phyloP scores from a whole-genome alignment of 1,140 invertebrate species.

The Bombus breviceps region DNA sequence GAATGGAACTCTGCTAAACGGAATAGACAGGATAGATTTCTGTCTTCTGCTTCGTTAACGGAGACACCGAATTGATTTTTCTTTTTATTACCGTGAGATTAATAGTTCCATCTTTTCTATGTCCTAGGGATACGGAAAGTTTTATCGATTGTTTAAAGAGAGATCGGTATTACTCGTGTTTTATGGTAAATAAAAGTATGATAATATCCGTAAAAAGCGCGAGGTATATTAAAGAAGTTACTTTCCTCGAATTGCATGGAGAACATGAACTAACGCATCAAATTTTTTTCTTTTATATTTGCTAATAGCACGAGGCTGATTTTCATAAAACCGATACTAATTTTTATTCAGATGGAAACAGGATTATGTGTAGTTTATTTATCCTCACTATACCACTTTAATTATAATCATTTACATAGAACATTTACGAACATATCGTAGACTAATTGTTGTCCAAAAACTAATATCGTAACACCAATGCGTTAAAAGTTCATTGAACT shows the following conservation, averaged over 20 bases:
- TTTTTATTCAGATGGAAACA: too few relatives aligned
- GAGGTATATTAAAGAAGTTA: not conserved
- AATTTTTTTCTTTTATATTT: too few relatives aligned
- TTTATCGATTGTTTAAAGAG: not conserved
- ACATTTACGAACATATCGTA: too few relatives aligned
- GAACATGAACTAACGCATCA: too few relatives aligned
- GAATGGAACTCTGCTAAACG: slow-evolving; percentile 28
- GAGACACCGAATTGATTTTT: not conserved
- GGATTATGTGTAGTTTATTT: too few relatives aligned
- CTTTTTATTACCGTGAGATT: not conserved
- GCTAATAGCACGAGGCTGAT: too few relatives aligned
- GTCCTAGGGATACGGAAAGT: not conserved
- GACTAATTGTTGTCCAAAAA: too few relatives aligned
- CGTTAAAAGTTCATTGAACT: not conserved
- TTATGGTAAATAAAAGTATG: not conserved
- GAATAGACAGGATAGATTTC: slow-evolving; percentile 40
- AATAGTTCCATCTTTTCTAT: not conserved
- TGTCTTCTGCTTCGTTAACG: slow-evolving; percentile 4
- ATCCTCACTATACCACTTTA: too few relatives aligned
- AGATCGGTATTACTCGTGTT: not conserved
- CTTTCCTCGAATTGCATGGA: too few relatives aligned
- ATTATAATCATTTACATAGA: too few relatives aligned
- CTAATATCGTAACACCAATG: not conserved
- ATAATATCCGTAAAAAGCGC: not conserved
- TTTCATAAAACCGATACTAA: too few relatives aligned